Evolutionary conservation across 2,113 vertebrate genomes (phyloP).

Genomic region (Catharus fuscescens): DNA sequence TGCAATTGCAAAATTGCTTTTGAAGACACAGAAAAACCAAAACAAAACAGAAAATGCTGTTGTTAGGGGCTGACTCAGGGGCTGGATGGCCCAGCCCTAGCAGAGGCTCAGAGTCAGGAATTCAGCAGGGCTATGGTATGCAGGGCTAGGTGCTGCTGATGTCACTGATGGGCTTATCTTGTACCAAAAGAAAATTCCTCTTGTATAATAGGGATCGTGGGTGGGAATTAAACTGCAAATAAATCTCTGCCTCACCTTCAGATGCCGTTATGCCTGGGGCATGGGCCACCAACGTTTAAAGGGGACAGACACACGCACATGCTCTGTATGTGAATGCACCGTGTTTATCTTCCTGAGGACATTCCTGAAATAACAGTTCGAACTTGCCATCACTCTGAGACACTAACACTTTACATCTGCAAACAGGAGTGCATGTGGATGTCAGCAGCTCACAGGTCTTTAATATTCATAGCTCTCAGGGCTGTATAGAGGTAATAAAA

Average conservation of each 20-base stretch:
- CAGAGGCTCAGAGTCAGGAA: background rate
- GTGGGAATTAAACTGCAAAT: conserved; percentile 45
- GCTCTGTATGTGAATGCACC: accelerated
- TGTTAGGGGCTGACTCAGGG: conserved; percentile 64
- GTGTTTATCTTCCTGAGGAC: background rate
- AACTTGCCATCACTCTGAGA: background rate
- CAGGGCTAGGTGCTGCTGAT: conserved; percentile 57
- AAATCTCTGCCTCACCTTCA: conserved; percentile 3
- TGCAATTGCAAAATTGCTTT: background rate
- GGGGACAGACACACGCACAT: background rate
- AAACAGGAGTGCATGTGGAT: background rate
- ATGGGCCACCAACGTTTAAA: background rate
- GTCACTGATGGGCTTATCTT: conserved; percentile 42
- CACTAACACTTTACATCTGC: background rate
- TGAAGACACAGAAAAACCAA: background rate
- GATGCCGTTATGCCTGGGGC: background rate
- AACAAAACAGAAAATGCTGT: conserved; percentile 54
- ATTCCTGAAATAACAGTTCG: background rate
- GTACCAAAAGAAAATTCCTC: background rate
- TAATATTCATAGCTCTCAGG: background rate
- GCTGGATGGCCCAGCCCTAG: conserved; percentile 16
- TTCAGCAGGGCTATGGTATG: conserved; percentile 20
- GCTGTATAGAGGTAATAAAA: background rate
- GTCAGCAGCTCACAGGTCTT: background rate
- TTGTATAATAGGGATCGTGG: conserved; percentile 9